Base-by-base conservation (phyloP, 35 echinoderm and acorn worm genomes). In the Chiridota heheva region DNA sequence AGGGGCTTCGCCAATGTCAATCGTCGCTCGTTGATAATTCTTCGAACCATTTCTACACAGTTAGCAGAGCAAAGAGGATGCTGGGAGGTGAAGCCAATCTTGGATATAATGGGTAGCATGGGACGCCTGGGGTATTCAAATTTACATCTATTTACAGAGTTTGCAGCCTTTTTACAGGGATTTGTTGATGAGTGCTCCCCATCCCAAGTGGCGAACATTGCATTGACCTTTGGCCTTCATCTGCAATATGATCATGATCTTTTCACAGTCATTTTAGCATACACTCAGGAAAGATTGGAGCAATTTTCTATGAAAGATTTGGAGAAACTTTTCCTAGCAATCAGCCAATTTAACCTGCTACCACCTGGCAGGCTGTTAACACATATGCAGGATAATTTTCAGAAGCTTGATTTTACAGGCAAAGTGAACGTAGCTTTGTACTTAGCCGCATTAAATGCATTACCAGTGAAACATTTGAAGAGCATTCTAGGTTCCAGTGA, bases 41-140 rank as follows among this genome's bases (percentile, higher is more conserved):
- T 87, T 39, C 59, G 85, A 44, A 63, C 85, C 3, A 59, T 87
- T 3, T 78, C 85, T 29, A 57, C 68, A 46, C 85, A 80, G 64
- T n/a, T 80, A 10, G 57, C 68, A 8, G 85, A 78, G 76, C 85
- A 80, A 40, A 39, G 47, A 42, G 57, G 58, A 7, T 64, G 80
- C 5, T 87, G 85, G 85, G 85, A 87, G 27, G 57, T 80, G n/a
- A 44, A 60, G 18, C 74, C 36, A 34, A 74, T 87, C 17, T 26
- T 87, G 18, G 60, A 60, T 5, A 42, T 87, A 10, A 49, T 87
- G 33, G 71, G 68, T 4, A 35, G 48, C 27, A 69, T 87, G 85
- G 58, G 73, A 32, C 40, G 36, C 8, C 63, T 60, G 58, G 57
- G 76, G n/a, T 87, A 69, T 67, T 45, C 78, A n/a, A 87, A 87